Conservation (phyloP, 2,113 vertebrate genomes). For the Callospermophilus lateralis region DNA sequence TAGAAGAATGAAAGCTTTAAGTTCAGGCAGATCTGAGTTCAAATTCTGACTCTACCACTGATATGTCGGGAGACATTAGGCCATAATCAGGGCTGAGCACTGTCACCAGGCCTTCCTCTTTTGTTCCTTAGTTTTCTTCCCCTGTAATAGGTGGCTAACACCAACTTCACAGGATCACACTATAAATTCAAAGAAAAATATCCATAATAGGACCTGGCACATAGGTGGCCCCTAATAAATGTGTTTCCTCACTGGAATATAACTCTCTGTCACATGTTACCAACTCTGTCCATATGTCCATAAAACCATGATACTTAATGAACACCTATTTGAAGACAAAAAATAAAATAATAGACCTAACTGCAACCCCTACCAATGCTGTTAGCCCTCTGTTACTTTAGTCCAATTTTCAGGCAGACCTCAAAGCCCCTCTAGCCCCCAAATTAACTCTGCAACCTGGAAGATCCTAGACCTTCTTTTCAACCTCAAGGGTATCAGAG, state of each 20-base stretch:
- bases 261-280: neutral
- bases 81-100: too few species aligned
- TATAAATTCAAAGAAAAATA: neutral
- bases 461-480: neutral
- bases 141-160: neutral
- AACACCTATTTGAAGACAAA: neutral
- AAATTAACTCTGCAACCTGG: neutral
- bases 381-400: neutral
- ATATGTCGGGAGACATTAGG: neutral
- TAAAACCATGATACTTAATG: neutral
- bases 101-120: neutral
- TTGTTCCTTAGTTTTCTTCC: neutral
- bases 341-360: neutral
- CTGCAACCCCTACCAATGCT: neutral
- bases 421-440: neutral
- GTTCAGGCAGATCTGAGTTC: neutral
- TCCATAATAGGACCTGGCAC: neutral
- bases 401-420: neutral
- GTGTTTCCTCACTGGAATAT: neutral
- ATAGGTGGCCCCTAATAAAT: neutral
- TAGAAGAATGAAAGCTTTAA: neutral
- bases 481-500: neutral
- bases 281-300: neutral
- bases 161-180: neutral
- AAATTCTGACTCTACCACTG: neutral